These are phyloP conservation scores for Sycophila texana DNA, from an alignment of 2,888 invertebrate genomes.

Conservation along the genomic window DNA sequence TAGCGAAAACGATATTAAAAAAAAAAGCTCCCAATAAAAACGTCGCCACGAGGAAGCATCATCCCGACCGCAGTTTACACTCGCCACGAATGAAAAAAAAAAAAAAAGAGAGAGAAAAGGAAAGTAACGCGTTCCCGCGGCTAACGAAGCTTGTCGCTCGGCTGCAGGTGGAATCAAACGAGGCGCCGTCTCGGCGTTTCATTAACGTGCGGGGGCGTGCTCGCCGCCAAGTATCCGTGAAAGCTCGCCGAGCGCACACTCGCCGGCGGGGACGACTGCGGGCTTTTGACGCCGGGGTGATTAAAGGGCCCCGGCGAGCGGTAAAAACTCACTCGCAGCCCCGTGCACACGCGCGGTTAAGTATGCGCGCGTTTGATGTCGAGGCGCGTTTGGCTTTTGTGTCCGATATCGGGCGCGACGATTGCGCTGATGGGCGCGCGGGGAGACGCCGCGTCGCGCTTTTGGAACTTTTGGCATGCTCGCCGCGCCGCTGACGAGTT, in stretches of 20 bases:
- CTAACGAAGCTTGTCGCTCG: slow-evolving; percentile 49
- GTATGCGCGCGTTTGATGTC: background rate
- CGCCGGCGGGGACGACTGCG: background rate
- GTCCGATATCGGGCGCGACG: background rate
- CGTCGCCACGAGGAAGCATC: no score
- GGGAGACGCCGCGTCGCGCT: no score
- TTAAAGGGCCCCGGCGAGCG: slow-evolving; percentile 29
- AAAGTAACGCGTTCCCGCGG: background rate
- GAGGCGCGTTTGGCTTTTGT: background rate
- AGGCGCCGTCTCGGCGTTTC: slow-evolving; percentile 31
- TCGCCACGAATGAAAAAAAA: slow-evolving; percentile 1
- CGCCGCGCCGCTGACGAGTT: background rate
- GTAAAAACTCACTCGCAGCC: slow-evolving; percentile 16
- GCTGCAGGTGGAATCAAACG: slow-evolving; percentile 44
- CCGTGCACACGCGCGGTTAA: background rate
- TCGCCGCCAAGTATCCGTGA: slow-evolving; percentile 38
- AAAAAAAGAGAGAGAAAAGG: no score
- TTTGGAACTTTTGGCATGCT: background rate
- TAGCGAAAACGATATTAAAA: no score
- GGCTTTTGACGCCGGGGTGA: slow-evolving; percentile 23
- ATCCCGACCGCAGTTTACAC: background rate
- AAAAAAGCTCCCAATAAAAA: no score
- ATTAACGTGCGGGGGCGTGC: slow-evolving; percentile 22
- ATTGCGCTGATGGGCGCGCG: background rate
- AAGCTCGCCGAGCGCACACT: slow-evolving; percentile 9